Base-by-base conservation (phyloP, 2,797 vertebrate species). In the Lepidocolaptes lacrymiger region DNA sequence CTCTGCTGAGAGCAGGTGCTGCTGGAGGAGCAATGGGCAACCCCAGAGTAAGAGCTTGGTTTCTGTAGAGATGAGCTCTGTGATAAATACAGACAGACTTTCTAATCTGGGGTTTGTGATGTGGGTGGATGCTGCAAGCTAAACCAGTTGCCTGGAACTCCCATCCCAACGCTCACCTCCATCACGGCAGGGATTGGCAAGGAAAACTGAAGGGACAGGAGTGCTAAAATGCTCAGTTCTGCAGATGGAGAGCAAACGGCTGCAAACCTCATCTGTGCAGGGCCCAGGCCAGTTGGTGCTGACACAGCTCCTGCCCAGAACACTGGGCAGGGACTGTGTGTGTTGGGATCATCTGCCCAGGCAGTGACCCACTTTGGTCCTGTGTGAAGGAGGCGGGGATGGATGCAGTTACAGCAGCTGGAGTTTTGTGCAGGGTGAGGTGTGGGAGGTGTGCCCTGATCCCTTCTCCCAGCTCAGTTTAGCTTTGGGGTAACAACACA, bases 341-440 rank as follows among this genome's bases (percentile, higher is more conserved):
- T 71, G 6, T 5, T 3, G 5, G 3, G 37, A 11, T 24, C 32
- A 4, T 6, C 49, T 2, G 0, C 3, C 80, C 4, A 1, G 34
- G 41, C 69, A 3, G 3, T 55, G 75, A 75, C 46, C 8, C 74
- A 8, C 69, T 51, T 72, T 26, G 62, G 28, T 26, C 12, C 66
- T 5, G 48, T 37, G 8, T 4, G 80, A 9, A 7, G 64, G 43
- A 54, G 83, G 28, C 3, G 22, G 64, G 81, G 9, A 46, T 7
- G 6, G 88, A 46, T 27, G 71, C 0, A 0, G 34, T 10, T 24
- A 7, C 14, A 6, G 14, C 62, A n/a, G 52, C 10, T 1, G 63
- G 56, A 34, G 15, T 5, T 41, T 28, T 49, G 23, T 18, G 51
- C 44, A 39, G 85, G 68, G n/a, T 41, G 59, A 10, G 13, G 36